A percentile compares a stretch with the other conserved stretches of the same genome.
phyloP scores from a whole-genome alignment of 2,888 invertebrate genomes.

The Koerneria pararmatus region DNA sequence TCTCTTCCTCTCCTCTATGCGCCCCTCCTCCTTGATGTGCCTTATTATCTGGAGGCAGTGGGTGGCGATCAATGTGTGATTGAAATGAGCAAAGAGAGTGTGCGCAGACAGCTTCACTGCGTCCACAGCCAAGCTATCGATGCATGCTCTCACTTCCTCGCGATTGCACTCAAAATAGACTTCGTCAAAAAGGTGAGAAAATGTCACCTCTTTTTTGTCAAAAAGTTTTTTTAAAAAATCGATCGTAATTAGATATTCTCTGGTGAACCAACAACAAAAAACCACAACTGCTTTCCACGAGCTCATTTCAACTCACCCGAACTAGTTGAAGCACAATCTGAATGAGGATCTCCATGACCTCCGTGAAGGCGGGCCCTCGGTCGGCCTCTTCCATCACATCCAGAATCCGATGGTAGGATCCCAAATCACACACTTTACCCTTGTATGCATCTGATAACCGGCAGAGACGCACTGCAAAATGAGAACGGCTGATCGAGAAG shows the following conservation, averaged over 20 bases:
- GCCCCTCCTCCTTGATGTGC: not conserved
- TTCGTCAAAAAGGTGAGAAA: not conserved
- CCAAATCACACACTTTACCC: constrained; percentile 8
- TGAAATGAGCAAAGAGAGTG: not conserved
- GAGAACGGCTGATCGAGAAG: not conserved
- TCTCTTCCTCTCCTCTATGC: not conserved
- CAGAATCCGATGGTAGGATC: constrained; percentile 3
- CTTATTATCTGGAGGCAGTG: not conserved
- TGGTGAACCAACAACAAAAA: too few species aligned
- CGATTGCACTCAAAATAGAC: not conserved
- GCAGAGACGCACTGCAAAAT: constrained; percentile 9
- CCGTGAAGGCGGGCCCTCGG: constrained; percentile 16
- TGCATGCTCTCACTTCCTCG: constrained; percentile 9
- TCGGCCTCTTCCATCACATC: constrained; percentile 8
- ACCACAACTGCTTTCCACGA: not conserved
- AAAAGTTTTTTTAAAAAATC: too few species aligned
- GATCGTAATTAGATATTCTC: too few species aligned
- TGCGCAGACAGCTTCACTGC: not conserved
- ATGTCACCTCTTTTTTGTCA: not conserved
- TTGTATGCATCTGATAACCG: constrained; percentile 14
- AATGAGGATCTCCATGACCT: constrained; percentile 15
- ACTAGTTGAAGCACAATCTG: constrained; percentile 17
- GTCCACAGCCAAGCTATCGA: not conserved
- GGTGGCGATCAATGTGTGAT: not conserved
- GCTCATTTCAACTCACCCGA: not conserved